These are phyloP conservation scores for Frankliniella fusca DNA, from an alignment of 2,888 invertebrate species.

Conservation along the genomic window DNA sequence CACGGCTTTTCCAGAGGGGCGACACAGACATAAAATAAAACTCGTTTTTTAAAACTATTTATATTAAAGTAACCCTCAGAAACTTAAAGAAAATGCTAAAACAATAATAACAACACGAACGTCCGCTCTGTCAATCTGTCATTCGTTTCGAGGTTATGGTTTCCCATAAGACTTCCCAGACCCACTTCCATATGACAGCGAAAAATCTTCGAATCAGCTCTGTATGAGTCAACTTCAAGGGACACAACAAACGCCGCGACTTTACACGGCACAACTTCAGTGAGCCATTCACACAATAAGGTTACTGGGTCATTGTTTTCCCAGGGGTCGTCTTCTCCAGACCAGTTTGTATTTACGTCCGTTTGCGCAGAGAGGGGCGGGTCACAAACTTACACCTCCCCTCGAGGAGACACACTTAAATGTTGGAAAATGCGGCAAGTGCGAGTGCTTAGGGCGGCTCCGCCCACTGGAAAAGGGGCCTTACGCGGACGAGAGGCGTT, in stretches of 20 bases:
- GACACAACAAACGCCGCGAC: too few species aligned
- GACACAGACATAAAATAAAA: too few species aligned
- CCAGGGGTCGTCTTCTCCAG: not conserved
- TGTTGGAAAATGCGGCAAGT: not conserved
- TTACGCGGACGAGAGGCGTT: not conserved
- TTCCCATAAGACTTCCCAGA: not conserved
- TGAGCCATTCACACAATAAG: not conserved
- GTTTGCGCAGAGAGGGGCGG: not conserved
- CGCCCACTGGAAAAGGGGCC: not conserved
- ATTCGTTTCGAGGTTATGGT: not conserved
- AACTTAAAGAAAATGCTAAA: not conserved
- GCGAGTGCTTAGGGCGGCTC: not conserved
- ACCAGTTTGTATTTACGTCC: not conserved
- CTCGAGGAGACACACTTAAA: not conserved
- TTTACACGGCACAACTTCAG: too few species aligned
- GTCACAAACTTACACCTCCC: not conserved
- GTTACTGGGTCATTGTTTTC: slow-evolving; percentile 22
- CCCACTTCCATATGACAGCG: too few species aligned
- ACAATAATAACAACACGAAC: not conserved
- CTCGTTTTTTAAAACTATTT: not conserved
- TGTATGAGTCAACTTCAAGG: too few species aligned
- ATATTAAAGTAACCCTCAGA: not conserved
- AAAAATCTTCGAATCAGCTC: too few species aligned
- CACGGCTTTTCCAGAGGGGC: too few species aligned
- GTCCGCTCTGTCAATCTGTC: not conserved